phyloP scores from a whole-genome alignment of 1,140 invertebrate species.

The Tetramorium simillimum region DNA sequence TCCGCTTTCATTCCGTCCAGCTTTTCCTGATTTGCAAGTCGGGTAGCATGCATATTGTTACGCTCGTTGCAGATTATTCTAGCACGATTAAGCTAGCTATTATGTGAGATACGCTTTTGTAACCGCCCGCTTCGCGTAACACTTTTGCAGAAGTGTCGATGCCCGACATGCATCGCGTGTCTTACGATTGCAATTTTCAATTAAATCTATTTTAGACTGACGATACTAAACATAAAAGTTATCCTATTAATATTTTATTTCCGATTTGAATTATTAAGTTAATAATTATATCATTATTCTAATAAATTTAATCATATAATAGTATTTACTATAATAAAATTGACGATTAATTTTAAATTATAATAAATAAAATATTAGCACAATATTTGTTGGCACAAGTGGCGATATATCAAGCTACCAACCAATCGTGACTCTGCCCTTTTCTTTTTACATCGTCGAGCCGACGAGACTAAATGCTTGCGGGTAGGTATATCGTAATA shows the following conservation, averaged over 20 bases:
- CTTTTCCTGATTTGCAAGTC: slow-evolving; percentile 29
- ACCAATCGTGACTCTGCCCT: slow-evolving; percentile 26
- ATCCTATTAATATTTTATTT: neutral
- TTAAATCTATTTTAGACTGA: neutral
- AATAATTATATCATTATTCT: neutral
- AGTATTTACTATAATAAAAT: too few species aligned
- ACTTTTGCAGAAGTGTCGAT: slow-evolving; percentile 29
- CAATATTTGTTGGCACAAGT: neutral
- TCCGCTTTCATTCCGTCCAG: slow-evolving; percentile 37
- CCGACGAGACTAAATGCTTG: neutral
- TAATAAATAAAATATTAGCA: neutral
- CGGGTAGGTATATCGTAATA: slow-evolving; percentile 42
- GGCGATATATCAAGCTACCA: neutral
- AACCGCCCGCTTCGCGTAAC: slow-evolving; percentile 59
- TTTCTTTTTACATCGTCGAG: slow-evolving; percentile 33
- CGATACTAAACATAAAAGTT: neutral
- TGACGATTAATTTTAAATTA: neutral
- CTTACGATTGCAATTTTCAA: neutral
- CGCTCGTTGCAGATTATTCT: slow-evolving; percentile 49
- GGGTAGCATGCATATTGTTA: slow-evolving; percentile 20
- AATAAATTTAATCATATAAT: neutral
- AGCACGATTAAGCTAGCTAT: slow-evolving; percentile 26
- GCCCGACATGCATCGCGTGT: neutral
- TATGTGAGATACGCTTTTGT: slow-evolving; percentile 48
- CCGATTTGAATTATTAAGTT: neutral